Evolutionary conservation across 2,888 invertebrate species (phyloP), one percentile per base, ranked within the genome.

Genomic region (Corbicula japonica): DNA sequence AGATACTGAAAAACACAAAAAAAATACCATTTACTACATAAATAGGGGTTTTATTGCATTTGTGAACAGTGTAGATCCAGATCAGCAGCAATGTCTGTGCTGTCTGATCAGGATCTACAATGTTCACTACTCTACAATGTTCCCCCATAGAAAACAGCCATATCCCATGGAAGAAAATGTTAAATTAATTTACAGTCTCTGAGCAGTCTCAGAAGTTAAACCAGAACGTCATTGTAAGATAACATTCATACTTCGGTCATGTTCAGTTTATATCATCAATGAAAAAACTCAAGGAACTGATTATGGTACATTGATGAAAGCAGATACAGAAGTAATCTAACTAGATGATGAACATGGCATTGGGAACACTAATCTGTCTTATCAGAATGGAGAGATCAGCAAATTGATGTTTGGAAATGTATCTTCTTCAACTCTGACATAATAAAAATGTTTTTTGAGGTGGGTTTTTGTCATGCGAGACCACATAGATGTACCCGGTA

Each of bases 331-430:
- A 58, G 21, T 58, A 58, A 58, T 58, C 58, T 58, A 58, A 58
- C 23, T 35, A n/a, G 35, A 30, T 66, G 66, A 66, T n/a, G 66
- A 52, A 66, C 72, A 72, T 56, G 72, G 58, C 72, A 72, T 65
- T 65, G 63, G 46, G 46, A 56, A 72, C 72, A 72, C 35, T 72
- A 63, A 72, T 72, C 58, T 63, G 62, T 63, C 41, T 65, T 56
- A 72, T 72, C 72, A 46, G 65, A 41, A 54, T 54, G 54, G 54
- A 52, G 54, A 28, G 32, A 35, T 52, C 54, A 15, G 52, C 21
- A 52, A 54, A 54, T 58, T 28, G 28, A 18, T 21, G 35, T 58
- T 10, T 35, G 58, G 34, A 52, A 52, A 58, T 58, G 58, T 58
- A 58, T 35, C 58, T 35, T 15, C 34, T 58, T 58, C n/a, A 21